Conservation (phyloP, 2,113 vertebrate species). For the Cyprinodon brontotheroides region DNA sequence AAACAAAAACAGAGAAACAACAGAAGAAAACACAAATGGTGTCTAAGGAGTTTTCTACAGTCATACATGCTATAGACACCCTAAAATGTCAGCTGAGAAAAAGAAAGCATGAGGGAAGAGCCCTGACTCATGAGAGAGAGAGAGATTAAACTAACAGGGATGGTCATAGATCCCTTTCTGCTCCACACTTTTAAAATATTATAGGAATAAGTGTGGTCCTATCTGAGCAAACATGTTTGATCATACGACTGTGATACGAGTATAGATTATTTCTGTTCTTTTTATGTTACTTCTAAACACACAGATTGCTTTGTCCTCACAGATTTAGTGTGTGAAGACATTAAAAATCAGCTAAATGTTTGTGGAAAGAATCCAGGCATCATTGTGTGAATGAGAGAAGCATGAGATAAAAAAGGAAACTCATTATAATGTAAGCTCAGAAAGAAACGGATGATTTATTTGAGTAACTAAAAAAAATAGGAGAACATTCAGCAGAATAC, state of each 20-base stretch:
- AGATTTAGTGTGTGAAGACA: background rate
- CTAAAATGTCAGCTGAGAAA: background rate
- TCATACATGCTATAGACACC: background rate
- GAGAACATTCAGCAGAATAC: background rate
- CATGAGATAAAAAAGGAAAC: background rate
- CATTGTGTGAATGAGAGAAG: background rate
- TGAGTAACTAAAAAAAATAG: background rate
- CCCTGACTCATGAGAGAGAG: background rate
- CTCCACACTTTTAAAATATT: background rate
- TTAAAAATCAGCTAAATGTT: background rate
- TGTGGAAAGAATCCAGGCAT: too few species aligned
- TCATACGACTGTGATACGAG: background rate
- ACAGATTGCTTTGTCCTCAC: too few species aligned
- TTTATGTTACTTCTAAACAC: background rate
- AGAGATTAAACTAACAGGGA: background rate
- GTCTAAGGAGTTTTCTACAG: background rate
- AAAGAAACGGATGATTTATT: background rate
- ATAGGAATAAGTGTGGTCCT: background rate
- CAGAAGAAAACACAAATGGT: background rate
- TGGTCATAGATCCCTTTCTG: background rate
- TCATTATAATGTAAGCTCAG: background rate
- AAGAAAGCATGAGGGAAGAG: background rate
- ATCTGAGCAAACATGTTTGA: background rate
- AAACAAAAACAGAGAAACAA: background rate
- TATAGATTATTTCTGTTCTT: background rate